Evolutionary conservation across 2,888 invertebrate genomes (phyloP).

Genomic region (Scelioninae gen. 2): DNA sequence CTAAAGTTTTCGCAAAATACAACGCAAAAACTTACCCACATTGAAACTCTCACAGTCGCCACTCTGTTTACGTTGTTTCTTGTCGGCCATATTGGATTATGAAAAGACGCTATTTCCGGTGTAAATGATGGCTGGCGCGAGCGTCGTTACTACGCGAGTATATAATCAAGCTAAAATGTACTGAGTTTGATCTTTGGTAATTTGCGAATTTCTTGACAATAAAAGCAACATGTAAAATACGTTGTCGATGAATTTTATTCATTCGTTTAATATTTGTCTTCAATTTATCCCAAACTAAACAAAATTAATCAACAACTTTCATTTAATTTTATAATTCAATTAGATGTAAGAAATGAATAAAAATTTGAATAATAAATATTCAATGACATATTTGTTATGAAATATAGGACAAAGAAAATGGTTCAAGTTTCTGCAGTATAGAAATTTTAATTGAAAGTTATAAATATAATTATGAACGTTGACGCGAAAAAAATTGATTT

Average conservation of each 20-base stretch:
- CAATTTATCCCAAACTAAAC: too few relatives aligned
- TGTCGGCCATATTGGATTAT: constrained; percentile 75
- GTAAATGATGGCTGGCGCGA: constrained; percentile 35
- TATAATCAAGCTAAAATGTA: too few relatives aligned
- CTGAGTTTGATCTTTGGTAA: background rate
- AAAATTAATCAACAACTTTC: too few relatives aligned
- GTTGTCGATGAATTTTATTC: background rate
- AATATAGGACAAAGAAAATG: background rate
- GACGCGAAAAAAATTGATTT: constrained; percentile 19
- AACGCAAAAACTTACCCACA: constrained; percentile 71
- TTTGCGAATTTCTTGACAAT: background rate
- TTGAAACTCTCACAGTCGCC: constrained; percentile 72
- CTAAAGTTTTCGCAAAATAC: constrained; percentile 50
- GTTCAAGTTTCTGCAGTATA: too few relatives aligned
- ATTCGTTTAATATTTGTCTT: too few relatives aligned
- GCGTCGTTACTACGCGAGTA: constrained; percentile 57
- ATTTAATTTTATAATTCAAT: too few relatives aligned
- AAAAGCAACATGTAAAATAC: background rate
- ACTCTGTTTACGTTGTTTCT: constrained; percentile 77
- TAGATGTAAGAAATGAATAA: too few relatives aligned
- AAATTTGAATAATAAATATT: too few relatives aligned
- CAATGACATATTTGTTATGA: too few relatives aligned
- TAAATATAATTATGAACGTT: constrained; percentile 14
- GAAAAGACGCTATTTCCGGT: constrained; percentile 70
- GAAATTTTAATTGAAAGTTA: too few relatives aligned